These are phyloP conservation scores for Harpalus rubripes DNA, from an alignment of 2,888 invertebrate genomes.

Conservation along the genomic window DNA sequence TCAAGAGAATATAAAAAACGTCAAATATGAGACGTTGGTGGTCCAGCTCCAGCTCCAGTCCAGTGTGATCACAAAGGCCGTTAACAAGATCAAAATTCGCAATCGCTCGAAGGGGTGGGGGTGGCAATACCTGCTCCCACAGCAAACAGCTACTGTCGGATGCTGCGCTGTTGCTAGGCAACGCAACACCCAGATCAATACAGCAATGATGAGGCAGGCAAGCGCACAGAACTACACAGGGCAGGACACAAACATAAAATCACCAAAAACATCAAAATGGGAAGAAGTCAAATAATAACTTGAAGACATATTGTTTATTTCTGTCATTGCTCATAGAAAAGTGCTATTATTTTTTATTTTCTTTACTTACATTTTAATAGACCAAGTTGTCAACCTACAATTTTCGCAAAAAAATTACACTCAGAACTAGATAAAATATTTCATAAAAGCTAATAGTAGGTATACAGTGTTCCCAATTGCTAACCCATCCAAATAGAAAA, in stretches of 20 bases:
- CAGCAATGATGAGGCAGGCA: slow-evolving; percentile 72
- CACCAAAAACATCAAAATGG: background rate
- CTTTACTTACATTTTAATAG: no score
- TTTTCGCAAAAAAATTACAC: no score
- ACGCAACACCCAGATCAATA: slow-evolving; percentile 74
- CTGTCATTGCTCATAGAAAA: no score
- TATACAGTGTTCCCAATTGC: no score
- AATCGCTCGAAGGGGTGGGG: slow-evolving; percentile 41
- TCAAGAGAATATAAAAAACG: slow-evolving; percentile 42
- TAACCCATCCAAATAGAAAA: no score
- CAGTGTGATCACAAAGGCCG: slow-evolving; percentile 43
- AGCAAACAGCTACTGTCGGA: slow-evolving; percentile 71
- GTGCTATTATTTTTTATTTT: no score
- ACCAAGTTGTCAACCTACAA: no score
- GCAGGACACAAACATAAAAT: background rate
- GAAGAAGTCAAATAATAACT: no score
- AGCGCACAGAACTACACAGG: slow-evolving; percentile 15
- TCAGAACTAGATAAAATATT: no score
- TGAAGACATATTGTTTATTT: no score
- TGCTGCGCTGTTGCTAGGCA: slow-evolving; percentile 73
- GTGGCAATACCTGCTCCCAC: slow-evolving; percentile 51
- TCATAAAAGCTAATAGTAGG: no score
- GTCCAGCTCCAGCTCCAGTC: background rate
- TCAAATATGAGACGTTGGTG: slow-evolving; percentile 38
- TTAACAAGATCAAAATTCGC: slow-evolving; percentile 55